phyloP scores from a whole-genome alignment of 2,797 vertebrate genomes.

The Picus viridis region DNA sequence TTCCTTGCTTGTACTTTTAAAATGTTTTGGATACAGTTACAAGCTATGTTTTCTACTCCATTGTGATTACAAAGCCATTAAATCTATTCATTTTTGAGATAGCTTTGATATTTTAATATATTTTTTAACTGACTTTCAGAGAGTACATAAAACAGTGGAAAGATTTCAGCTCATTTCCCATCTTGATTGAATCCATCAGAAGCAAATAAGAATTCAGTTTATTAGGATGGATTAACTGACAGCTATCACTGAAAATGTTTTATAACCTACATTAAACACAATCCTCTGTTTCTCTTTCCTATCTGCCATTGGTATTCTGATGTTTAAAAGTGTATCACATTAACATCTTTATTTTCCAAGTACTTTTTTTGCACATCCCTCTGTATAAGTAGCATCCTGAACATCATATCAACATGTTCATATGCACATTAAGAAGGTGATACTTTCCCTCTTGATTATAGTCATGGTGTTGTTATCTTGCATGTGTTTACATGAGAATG shows the following conservation, averaged over 20 bases:
- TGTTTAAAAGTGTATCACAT: background rate
- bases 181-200: constrained; percentile 20
- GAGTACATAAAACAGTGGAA: background rate
- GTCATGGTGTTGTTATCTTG: background rate
- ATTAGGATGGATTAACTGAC: background rate
- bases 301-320: background rate
- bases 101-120: constrained; percentile 36
- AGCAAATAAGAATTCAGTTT: constrained; percentile 16
- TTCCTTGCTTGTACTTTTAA: constrained; percentile 66
- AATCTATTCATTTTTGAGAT: constrained; percentile 44
- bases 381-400: background rate
- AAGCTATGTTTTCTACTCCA: constrained; percentile 37
- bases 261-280: background rate
- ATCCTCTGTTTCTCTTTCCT: background rate
- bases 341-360: background rate
- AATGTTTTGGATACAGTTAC: constrained; percentile 68
- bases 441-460: background rate
- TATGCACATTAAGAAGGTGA: background rate
- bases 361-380: background rate
- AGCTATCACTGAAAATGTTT: background rate
- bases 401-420: background rate
- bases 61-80: constrained; percentile 44
- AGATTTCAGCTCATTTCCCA: constrained; percentile 54
- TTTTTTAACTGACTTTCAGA: constrained; percentile 50
- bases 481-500: background rate